Conservation (phyloP, 2,888 invertebrate genomes). For the Cartodere bifasciata region DNA sequence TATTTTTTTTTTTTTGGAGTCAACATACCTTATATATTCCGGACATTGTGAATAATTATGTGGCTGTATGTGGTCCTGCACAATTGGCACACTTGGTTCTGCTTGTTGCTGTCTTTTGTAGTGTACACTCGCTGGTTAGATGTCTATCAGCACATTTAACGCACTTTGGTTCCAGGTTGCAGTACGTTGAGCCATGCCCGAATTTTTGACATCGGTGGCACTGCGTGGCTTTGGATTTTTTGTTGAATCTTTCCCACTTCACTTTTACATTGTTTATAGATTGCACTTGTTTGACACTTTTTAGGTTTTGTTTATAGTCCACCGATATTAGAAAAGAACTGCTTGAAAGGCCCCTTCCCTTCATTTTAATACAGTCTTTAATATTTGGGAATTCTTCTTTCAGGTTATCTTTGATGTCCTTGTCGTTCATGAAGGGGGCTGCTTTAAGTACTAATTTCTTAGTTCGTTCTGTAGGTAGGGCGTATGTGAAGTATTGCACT, state of each 20-base stretch:
- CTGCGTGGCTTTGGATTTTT: constrained; percentile 15
- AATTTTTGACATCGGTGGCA: constrained; percentile 20
- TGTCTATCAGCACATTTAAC: constrained; percentile 18
- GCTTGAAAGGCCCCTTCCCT: no score
- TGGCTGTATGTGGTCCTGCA: constrained; percentile 2
- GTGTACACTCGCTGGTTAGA: constrained; percentile 16
- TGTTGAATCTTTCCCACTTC: background rate
- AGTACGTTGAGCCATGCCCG: constrained; percentile 19
- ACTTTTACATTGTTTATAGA: background rate
- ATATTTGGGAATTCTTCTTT: no score
- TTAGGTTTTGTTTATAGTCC: no score
- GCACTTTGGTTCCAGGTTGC: constrained; percentile 16
- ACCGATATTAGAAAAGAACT: no score
- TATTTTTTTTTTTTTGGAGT: constrained; percentile 1
- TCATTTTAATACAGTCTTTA: no score
- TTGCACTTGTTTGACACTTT: no score
- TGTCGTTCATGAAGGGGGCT: background rate
- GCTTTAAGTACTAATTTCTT: background rate
- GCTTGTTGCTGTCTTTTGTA: background rate
- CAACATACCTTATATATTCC: no score
- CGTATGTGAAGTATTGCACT: background rate
- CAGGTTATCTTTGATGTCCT: background rate
- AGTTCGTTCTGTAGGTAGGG: background rate
- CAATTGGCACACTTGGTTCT: constrained; percentile 2
- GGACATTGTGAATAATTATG: no score